These are phyloP conservation scores for Pheucticus melanocephalus DNA, from an alignment of 2,113 vertebrate genomes.

Conservation along the genomic window DNA sequence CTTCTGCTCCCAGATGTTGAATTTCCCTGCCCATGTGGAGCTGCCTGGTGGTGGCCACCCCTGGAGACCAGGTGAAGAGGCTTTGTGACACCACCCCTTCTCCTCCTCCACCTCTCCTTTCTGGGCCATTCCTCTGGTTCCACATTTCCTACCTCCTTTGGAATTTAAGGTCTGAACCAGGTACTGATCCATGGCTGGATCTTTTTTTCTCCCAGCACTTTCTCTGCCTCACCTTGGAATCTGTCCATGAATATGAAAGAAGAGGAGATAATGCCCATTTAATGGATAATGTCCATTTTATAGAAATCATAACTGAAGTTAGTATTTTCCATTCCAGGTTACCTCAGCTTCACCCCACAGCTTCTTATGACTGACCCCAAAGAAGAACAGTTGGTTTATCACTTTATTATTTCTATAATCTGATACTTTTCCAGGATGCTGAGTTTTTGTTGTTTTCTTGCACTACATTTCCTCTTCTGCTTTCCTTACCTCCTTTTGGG, in stretches of 20 bases:
- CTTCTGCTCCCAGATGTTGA: neutral
- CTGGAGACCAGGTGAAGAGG: neutral
- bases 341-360: neutral
- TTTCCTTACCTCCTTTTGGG: neutral
- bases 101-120: neutral
- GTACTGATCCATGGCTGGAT: neutral
- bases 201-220: neutral
- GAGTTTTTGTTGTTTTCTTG: neutral
- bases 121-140: neutral
- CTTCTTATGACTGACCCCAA: neutral
- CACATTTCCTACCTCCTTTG: neutral
- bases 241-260: neutral
- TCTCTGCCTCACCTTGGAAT: neutral
- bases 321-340: neutral
- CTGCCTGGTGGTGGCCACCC: neutral
- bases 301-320: neutral
- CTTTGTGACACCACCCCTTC: rapidly evolving
- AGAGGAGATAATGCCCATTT: neutral
- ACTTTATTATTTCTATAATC: neutral
- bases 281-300: neutral
- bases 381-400: neutral
- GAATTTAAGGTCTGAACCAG: neutral
- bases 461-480: neutral
- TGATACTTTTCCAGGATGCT: neutral
- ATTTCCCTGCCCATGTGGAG: neutral